Base-by-base conservation (phyloP, 2,113 vertebrate species). In the Melanerpes aurifrons region DNA sequence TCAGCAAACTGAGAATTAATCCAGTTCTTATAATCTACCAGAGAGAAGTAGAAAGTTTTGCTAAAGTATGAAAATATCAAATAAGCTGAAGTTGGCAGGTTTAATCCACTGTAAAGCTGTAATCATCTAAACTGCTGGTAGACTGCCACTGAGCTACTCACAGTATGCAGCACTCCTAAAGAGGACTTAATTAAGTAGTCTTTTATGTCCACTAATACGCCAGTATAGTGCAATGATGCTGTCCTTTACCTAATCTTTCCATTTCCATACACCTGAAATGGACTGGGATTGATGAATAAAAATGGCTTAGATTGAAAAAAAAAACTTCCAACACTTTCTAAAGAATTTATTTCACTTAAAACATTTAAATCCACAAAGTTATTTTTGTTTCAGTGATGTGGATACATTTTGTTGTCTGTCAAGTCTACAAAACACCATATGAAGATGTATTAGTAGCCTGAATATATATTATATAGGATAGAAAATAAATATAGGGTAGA, bases 41-140 rank as follows among this genome's bases (percentile, higher is more conserved):
- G 53, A 86, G 56, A 19, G 73, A 50, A 82, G 43, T 79, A 62
- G 68, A 87, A 94, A 94, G 64, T 26, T 54, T 74, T 53, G 89
- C 35, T 87, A 14, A 90, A 76, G 22, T 54, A 35, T 28, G 35
- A 57, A 45, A 43, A n/a, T 66, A 26, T 37, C 45, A 92, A 72
- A 87, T 50, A 79, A 61, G 21, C 45, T 79, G 67, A 59, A 70
- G 40, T 35, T 89, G 40, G 12, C 50, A 73, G 50, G 45, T 87
- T 95, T 95, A 86, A 95, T 93, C 80, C 53, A 20, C 63, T 86
- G 6, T 62, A 79, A 86, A 83, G 24, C 53, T 90, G 35, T 86
- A 86, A 78, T 88, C 58, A 58, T 43, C 48, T 84, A 37, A 84
- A 69, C 57, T 95, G 48, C 79, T 94, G 53, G 17, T 82, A 28